phyloP scores from a whole-genome alignment of 2,113 vertebrate genomes.

The Labeo catla region DNA sequence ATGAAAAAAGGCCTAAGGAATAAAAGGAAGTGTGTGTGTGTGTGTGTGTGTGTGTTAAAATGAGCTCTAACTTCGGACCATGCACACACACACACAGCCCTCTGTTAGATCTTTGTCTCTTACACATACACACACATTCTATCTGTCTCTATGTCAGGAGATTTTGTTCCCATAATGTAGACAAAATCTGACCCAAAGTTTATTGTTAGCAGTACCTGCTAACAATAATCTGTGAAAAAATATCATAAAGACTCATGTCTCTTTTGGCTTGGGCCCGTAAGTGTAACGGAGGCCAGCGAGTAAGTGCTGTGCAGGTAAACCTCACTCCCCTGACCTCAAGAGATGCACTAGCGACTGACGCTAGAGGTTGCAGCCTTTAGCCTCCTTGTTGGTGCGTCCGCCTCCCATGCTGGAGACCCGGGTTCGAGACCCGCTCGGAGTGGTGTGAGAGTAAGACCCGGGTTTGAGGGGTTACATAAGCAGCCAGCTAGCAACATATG shows the following conservation, averaged over 20 bases:
- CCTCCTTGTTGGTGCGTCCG: too few species aligned
- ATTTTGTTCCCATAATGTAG: neutral
- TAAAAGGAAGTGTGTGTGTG: neutral
- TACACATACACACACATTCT: neutral
- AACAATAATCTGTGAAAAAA: neutral
- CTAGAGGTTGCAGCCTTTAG: too few species aligned
- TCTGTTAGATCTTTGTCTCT: neutral
- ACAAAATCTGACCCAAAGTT: neutral
- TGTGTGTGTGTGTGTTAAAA: neutral
- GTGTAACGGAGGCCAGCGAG: too few species aligned
- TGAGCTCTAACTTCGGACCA: neutral
- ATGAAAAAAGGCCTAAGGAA: neutral
- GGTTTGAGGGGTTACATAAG: too few species aligned
- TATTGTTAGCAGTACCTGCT: neutral
- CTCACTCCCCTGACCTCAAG: too few species aligned
- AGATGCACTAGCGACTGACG: too few species aligned
- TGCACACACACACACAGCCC: neutral
- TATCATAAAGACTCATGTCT: neutral
- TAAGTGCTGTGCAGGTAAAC: too few species aligned
- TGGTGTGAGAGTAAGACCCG: too few species aligned
- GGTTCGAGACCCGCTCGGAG: too few species aligned
- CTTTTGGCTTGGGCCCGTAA: neutral
- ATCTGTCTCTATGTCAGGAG: neutral
- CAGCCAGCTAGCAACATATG: neutral
- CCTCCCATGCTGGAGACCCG: too few species aligned